phyloP scores from a whole-genome alignment of 2,113 vertebrate species.

The Limnothrissa miodon region DNA sequence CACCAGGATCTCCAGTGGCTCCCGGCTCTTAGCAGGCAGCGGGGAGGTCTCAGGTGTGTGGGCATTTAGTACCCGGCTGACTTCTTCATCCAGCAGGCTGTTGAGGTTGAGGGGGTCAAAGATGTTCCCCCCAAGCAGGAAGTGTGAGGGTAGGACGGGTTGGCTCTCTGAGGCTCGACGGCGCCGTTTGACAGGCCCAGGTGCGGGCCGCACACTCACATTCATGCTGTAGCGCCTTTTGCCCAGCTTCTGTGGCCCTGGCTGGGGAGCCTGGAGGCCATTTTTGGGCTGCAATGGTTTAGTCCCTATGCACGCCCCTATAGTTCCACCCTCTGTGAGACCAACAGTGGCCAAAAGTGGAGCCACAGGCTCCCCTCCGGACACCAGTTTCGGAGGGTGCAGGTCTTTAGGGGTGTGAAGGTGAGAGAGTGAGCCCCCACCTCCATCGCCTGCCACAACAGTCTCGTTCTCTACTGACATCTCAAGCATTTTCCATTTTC shows the following conservation, averaged over 20 bases:
- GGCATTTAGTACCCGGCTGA: constrained; percentile 82
- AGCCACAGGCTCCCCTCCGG: constrained; percentile 34
- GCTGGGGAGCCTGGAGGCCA: constrained; percentile 64
- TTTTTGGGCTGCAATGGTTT: constrained; percentile 63
- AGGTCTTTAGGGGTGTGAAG: neutral
- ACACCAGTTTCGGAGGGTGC: constrained; percentile 19
- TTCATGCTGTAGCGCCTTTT: constrained; percentile 82
- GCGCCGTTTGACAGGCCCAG: constrained; percentile 70
- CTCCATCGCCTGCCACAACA: constrained; percentile 38
- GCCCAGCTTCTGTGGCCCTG: constrained; percentile 49
- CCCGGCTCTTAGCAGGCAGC: constrained; percentile 76
- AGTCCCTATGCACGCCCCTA: neutral
- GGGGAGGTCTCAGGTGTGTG: constrained; percentile 87
- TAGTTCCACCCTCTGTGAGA: neutral
- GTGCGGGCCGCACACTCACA: constrained; percentile 73
- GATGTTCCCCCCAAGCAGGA: constrained; percentile 89
- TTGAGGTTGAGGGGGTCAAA: constrained; percentile 92
- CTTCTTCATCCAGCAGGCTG: constrained; percentile 86
- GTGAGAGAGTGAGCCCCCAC: neutral
- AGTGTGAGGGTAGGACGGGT: constrained; percentile 80
- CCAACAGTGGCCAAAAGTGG: constrained; percentile 34
- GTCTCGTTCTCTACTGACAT: constrained; percentile 66
- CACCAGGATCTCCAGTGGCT: constrained; percentile 87
- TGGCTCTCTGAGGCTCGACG: constrained; percentile 83
- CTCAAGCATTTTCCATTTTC: constrained; percentile 55